Percentiles rank a stretch among this genome's conserved stretches.
Evolutionary conservation across 2,888 invertebrate species (phyloP).

Genomic region (Ectobius pallidus): DNA sequence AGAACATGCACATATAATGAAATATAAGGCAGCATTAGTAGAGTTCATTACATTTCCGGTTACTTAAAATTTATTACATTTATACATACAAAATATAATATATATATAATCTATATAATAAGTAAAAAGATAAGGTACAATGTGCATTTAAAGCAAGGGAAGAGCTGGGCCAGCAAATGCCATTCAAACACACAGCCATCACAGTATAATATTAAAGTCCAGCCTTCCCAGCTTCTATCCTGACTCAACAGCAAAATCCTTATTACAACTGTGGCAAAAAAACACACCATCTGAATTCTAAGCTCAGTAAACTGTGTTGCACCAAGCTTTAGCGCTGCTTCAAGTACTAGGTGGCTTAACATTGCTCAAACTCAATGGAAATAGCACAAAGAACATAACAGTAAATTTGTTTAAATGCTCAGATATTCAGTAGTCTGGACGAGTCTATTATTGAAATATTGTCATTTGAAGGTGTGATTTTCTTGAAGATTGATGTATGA

Average conservation of each 20-base stretch:
- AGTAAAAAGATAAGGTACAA: constrained; percentile 17
- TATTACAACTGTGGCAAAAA: neutral
- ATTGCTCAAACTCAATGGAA: too few species aligned
- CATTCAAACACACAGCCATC: constrained; percentile 12
- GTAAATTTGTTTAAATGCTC: too few species aligned
- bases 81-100: constrained; percentile 3
- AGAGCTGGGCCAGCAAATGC: constrained; percentile 18
- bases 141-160: constrained; percentile 20
- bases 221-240: neutral
- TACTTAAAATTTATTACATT: neutral
- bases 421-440: too few species aligned
- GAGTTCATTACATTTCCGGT: neutral
- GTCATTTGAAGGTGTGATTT: too few species aligned
- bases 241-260: constrained; percentile 1
- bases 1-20: too few species aligned
- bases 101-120: neutral
- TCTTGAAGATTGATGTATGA: too few species aligned
- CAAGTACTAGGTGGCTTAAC: neutral
- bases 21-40: neutral
- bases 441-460: too few species aligned
- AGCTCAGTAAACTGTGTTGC: neutral
- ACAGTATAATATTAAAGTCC: constrained; percentile 7
- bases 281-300: neutral
- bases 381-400: too few species aligned
- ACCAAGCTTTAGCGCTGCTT: neutral